These are phyloP conservation scores for Aleiodes alternator DNA, from an alignment of 2,888 invertebrate genomes.

Conservation along the genomic window DNA sequence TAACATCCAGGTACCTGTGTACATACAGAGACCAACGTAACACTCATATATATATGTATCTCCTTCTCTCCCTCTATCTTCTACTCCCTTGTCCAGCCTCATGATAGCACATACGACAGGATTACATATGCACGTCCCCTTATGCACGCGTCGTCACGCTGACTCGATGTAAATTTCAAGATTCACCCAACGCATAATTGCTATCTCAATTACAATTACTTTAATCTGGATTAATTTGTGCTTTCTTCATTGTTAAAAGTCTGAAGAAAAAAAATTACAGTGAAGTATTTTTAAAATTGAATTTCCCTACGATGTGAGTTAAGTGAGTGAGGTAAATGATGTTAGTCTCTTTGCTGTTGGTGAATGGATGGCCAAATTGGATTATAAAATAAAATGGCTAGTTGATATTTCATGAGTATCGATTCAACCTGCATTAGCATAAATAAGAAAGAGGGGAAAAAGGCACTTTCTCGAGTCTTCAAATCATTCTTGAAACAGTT, in stretches of 20 bases:
- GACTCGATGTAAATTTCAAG: constrained; percentile 60
- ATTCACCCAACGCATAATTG: constrained; percentile 40
- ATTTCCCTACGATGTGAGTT: too few species aligned
- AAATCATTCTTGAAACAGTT: constrained; percentile 57
- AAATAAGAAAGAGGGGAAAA: constrained; percentile 14
- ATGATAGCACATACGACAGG: constrained; percentile 62
- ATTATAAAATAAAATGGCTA: constrained; percentile 6
- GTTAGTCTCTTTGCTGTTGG: not conserved
- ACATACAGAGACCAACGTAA: constrained; percentile 25
- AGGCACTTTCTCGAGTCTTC: constrained; percentile 34
- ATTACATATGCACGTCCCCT: constrained; percentile 62
- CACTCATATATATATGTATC: constrained; percentile 27
- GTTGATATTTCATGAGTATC: constrained; percentile 31
- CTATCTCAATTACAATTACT: constrained; percentile 31
- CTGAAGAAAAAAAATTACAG: not conserved
- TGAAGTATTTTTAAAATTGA: too few species aligned
- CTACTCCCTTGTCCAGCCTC: constrained; percentile 35
- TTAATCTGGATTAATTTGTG: constrained; percentile 20
- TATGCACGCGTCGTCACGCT: constrained; percentile 57
- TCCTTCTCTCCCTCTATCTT: constrained; percentile 23
- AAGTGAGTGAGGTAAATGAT: too few species aligned
- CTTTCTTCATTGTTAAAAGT: not conserved
- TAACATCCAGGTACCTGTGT: constrained; percentile 38
- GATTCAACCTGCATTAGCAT: constrained; percentile 31
- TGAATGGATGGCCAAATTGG: not conserved